Conservation (phyloP, 2,113 vertebrate genomes). For the Elephantulus edwardii region DNA sequence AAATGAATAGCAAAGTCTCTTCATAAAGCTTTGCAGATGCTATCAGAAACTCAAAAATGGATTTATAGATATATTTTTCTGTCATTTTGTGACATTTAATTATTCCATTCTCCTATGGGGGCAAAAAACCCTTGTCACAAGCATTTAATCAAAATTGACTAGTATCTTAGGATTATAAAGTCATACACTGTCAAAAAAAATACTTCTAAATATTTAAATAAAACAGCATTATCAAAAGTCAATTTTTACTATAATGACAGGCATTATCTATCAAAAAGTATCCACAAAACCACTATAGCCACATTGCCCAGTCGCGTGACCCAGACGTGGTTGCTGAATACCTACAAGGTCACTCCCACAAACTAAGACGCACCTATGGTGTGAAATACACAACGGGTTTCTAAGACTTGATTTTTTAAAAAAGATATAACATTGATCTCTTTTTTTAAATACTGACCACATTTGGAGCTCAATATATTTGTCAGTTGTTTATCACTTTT, state of each 20-base stretch:
- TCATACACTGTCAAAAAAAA: neutral
- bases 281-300: constrained; percentile 1
- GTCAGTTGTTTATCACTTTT: too few relatives aligned
- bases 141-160: constrained; percentile 26
- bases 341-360: neutral
- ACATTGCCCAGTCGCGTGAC: neutral
- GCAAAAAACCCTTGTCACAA: neutral
- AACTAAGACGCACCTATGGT: neutral
- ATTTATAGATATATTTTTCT: neutral
- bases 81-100: neutral
- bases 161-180: constrained; percentile 11
- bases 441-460: neutral
- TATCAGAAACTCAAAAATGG: neutral
- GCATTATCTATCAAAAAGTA: neutral
- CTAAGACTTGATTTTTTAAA: neutral
- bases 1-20: neutral
- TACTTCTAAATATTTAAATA: constrained; percentile 12
- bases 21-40: neutral
- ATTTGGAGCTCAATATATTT: too few relatives aligned
- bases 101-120: neutral
- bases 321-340: neutral
- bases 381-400: neutral
- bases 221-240: neutral
- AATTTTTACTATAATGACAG: constrained; percentile 1
- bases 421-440: neutral